These are phyloP conservation scores for Melanerpes aurifrons DNA, from an alignment of 2,113 vertebrate genomes.

Conservation along the genomic window DNA sequence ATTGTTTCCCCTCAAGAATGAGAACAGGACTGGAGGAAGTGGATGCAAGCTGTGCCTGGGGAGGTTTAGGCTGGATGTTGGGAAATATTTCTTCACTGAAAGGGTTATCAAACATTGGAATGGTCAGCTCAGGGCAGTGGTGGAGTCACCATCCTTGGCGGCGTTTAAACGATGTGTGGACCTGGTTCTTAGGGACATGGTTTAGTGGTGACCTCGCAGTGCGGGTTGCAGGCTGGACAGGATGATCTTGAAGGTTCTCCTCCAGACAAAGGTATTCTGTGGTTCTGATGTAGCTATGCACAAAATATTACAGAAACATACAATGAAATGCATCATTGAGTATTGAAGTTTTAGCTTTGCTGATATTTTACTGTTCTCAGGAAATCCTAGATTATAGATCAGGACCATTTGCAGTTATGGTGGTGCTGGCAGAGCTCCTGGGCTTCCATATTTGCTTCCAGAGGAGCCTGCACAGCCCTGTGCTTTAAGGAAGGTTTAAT, in stretches of 20 bases:
- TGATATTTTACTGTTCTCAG: not conserved
- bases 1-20: not conserved
- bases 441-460: not conserved
- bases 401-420: rapidly evolving
- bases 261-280: no score
- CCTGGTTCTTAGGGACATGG: no score
- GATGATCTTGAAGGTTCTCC: no score
- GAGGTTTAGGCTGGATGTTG: no score
- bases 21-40: not conserved
- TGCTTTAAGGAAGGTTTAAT: not conserved
- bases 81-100: no score
- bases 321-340: not conserved
- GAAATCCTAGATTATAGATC: not conserved
- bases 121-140: no score
- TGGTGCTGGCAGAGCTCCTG: not conserved
- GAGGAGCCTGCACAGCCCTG: not conserved
- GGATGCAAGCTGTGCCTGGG: no score
- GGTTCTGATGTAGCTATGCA: not conserved
- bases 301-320: not conserved
- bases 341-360: not conserved
- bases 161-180: no score
- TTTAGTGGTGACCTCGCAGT: no score
- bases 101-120: no score
- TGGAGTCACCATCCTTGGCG: no score
- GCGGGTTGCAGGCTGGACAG: no score